Base-by-base conservation (phyloP, 2,797 vertebrate species). In the Pantherophis vulpinus region DNA sequence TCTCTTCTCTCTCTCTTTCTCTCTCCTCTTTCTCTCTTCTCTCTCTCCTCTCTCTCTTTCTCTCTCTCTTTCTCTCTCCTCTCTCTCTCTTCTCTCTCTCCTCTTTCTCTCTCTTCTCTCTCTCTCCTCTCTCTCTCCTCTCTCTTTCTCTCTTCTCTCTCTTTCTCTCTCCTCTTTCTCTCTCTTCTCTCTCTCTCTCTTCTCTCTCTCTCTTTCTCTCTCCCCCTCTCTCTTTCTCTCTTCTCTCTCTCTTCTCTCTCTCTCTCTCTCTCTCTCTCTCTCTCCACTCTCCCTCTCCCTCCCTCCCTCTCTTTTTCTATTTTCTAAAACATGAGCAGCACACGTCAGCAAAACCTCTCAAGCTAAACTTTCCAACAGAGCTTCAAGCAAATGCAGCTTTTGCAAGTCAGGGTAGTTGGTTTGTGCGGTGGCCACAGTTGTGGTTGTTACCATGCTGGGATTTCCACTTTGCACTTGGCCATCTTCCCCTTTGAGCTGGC, bases 241-340 rank as follows among this genome's bases (percentile, higher is more conserved):
- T 47, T 66, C 27, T 29, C 4, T 6, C 11, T 47, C 12, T 61
- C 29, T 5, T 2, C 2, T 23, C 20, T 58, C 27, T 5, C 27
- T 3, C 7, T 58, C n/a, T 6, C n/a, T 14, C n/a, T 47, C 37
- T 13, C 4, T 29, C 27, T 5, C 11, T 66, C 61, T 5, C 11
- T 66, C 61, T 29, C 1, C 47, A 51, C 6, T 23, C 6, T 59
- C 1, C 5, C 5, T 58, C 1, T 59, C 58, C 7, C 23, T 61
- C 25, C 16, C 8, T 0, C 60, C 25, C 10, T 2, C 3, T 11
- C 61, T 12, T 3, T 63, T 90, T 96, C 2, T 91, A 27, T 94
- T 92, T 37, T 95, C 61, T 86, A 83, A 89, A 94, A 94, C 61
- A 74, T 42, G 0, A 0, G 90, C 0, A 0, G 63, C 29, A 0